Evolutionary conservation across 2,888 invertebrate genomes (phyloP).

Genomic region (Megaustenia siamemsis): DNA sequence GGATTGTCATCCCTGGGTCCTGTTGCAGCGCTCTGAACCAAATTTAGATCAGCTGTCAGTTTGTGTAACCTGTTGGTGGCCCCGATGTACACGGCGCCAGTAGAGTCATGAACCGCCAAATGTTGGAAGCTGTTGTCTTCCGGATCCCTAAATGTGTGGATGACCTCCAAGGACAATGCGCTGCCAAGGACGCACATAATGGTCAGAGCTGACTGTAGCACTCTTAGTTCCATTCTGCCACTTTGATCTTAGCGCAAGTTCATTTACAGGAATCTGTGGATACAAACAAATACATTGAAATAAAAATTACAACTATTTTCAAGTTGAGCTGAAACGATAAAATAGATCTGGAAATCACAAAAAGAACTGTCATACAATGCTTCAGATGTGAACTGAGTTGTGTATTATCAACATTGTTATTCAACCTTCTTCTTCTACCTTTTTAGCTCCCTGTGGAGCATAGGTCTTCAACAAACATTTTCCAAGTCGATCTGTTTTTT

Average conservation of each 20-base stretch:
- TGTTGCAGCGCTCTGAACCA: conserved; percentile 85
- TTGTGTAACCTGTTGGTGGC: conserved; percentile 95
- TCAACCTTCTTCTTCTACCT: no score
- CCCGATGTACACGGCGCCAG: conserved; percentile 92
- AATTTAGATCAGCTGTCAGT: conserved; percentile 90
- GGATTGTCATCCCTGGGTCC: conserved; percentile 88
- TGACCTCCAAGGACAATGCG: conserved; percentile 55
- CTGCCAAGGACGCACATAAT: background rate
- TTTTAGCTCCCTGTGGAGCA: no score
- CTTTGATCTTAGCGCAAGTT: background rate
- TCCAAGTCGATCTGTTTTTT: no score
- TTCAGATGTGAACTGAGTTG: background rate
- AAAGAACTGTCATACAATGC: background rate
- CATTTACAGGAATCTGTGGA: conserved; percentile 29
- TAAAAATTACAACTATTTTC: no score
- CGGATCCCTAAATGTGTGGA: conserved; percentile 65
- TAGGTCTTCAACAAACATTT: no score
- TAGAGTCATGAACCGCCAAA: conserved; percentile 93
- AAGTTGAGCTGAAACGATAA: no score
- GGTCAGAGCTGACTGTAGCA: background rate
- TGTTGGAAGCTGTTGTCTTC: conserved; percentile 86
- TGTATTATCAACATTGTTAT: no score
- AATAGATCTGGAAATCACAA: background rate
- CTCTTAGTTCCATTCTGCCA: conserved; percentile 6
- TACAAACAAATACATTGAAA: background rate